phyloP scores from a whole-genome alignment of 2,113 vertebrate genomes.

The Sphaerodactylus townsendi region DNA sequence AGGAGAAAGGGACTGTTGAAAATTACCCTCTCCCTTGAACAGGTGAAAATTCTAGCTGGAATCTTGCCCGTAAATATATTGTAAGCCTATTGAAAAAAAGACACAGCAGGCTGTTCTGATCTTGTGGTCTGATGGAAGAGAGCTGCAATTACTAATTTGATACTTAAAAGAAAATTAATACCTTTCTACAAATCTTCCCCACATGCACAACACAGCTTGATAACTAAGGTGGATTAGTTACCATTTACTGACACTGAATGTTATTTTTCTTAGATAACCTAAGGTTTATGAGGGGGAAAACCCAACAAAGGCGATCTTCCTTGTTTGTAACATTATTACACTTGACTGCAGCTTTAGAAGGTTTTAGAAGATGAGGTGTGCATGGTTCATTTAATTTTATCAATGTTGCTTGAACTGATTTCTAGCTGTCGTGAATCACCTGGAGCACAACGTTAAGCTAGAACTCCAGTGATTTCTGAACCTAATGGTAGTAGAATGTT shows the following conservation, averaged over 20 bases:
- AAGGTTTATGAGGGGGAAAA: neutral
- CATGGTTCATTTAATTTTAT: neutral
- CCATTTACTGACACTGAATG: neutral
- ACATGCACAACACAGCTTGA: neutral
- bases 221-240: neutral
- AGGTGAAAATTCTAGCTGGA: too few relatives aligned
- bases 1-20: too few relatives aligned
- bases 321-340: constrained; percentile 22
- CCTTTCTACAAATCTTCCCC: neutral
- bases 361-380: neutral
- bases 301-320: neutral
- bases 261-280: constrained; percentile 16
- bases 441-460: too few relatives aligned
- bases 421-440: neutral
- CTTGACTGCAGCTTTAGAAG: neutral
- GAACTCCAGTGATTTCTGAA: too few relatives aligned
- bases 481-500: too few relatives aligned
- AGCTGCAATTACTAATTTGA: neutral
- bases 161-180: neutral
- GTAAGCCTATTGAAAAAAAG: neutral
- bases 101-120: neutral
- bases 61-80: neutral
- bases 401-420: neutral
- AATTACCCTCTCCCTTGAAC: too few relatives aligned
- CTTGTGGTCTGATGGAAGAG: neutral